Base-by-base conservation (phyloP, 2,797 vertebrate genomes). In the Salarias fasciatus region DNA sequence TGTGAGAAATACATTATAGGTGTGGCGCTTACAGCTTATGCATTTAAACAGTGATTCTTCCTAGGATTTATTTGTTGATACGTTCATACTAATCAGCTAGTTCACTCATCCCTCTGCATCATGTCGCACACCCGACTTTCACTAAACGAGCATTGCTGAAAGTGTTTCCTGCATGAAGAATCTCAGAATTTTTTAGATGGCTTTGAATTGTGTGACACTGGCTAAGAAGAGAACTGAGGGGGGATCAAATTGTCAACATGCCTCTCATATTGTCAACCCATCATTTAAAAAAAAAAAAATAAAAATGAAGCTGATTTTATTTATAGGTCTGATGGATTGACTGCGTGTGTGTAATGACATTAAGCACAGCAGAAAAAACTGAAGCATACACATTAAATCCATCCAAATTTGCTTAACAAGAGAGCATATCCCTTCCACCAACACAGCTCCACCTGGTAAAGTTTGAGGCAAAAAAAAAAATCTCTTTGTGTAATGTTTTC, bases 271-370 rank as follows among this genome's bases (percentile, higher is more conserved):
- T 86, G 85, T 75, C 85, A 84, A 67, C 60, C 69, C 55, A 61
- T 62, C 45, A n/a, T n/a, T n/a, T n/a, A n/a, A n/a, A 80, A 73
- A 80, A 86, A 84, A 87, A 76, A 76, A 8, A 88, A 89, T 73
- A 75, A 85, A 80, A 12, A 15, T 66, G 0, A 50, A 76, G 65
- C 63, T 46, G 5, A 40, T 42, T 11, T 2, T 79, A 67, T 86
- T 86, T 79, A 74, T 58, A 67, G 59, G 53, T 46, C 61, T 77
- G 72, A 83, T 86, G 78, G 63, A 82, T 78, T 38, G 33, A 84
- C 59, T 82, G 72, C 64, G 77, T 66, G 73, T 63, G 55, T 73
- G 44, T 69, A 82, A 78, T 62, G 71, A 63, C 58, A 60, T 69
- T 63, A 58, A 70, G n/a, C n/a, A n/a, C n/a, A n/a, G n/a, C n/a